Base-by-base conservation (phyloP, 2,888 invertebrate genomes). In the Tridacna gigas region DNA sequence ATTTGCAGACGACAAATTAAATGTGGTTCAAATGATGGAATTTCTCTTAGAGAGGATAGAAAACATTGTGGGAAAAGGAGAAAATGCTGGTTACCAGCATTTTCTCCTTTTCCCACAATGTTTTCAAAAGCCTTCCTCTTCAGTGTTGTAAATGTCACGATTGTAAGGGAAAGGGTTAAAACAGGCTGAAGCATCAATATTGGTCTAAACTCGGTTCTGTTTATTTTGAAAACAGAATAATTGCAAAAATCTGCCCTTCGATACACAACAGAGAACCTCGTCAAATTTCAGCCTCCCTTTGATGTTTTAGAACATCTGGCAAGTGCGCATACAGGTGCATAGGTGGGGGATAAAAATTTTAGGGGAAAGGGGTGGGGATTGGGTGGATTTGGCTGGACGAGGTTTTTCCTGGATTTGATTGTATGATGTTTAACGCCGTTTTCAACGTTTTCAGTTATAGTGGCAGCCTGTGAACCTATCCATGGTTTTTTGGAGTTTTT, bases 201-300 rank as follows among this genome's bases (percentile, higher is more conserved):
- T 87, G 81, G 63, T 66, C 60, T 75, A 79, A 56, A 56, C 60
- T 48, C 26, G 66, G 61, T 22, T 48, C 65, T 84, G 87, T 87
- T 87, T 87, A 80, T 84, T 87, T 81, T 87, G 84, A 87, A 87
- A 87, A 87, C 83, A 87, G 78, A 81, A 81, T 84, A 81, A 85
- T 87, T 83, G 83, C 84, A 81, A 83, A 81, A 85, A 81, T 77
- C 77, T 81, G 87, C 74, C 69, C 73, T 74, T 74, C 51, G 82
- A 84, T 87, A 87, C 84, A 87, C 63, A 25, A 63, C 20, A 63
- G 2, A 63, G 63, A 22, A 63, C n/a, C 13, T 63, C 25, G 15
- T 63, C 26, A 67, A 28, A 67, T 67, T 37, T 28, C 26, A 67
- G 28, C 20, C 11, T 12, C 47, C 22, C 75, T 75, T 74, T 74